Percentiles rank a stretch among this genome's conserved stretches.
These are phyloP conservation scores for Onychomys arenicola DNA, from an alignment of 2,797 vertebrate genomes.

Conservation along the genomic window DNA sequence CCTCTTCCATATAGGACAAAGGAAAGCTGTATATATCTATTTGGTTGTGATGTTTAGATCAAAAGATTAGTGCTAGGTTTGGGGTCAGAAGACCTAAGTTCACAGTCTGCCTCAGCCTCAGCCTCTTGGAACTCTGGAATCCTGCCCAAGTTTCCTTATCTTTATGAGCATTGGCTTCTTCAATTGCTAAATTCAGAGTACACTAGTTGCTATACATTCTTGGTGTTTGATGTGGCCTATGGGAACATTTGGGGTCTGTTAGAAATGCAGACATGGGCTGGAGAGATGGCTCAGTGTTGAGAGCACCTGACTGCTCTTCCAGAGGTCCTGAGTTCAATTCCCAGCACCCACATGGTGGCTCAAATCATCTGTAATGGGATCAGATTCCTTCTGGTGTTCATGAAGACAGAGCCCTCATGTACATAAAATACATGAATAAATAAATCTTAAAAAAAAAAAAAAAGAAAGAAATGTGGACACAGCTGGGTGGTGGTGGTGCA, in stretches of 20 bases:
- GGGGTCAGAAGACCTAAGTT: conserved; percentile 29
- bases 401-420: too few relatives aligned
- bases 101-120: neutral
- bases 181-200: neutral
- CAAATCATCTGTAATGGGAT: too few relatives aligned
- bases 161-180: conserved; percentile 5
- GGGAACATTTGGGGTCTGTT: conserved; percentile 22
- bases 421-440: too few relatives aligned
- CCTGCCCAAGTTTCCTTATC: neutral
- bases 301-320: too few relatives aligned
- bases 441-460: too few relatives aligned
- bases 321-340: too few relatives aligned
- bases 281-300: too few relatives aligned
- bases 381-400: too few relatives aligned
- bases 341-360: too few relatives aligned
- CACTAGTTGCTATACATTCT: neutral
- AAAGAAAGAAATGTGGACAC: too few relatives aligned
- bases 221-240: neutral
- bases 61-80: conserved; percentile 33
- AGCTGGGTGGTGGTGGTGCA: neutral
- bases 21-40: conserved; percentile 2
- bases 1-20: conserved; percentile 28
- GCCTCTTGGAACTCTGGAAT: conserved; percentile 41
- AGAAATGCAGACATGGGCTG: neutral
- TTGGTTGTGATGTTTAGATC: conserved; percentile 23